These are phyloP conservation scores for Trichonephila clavipes DNA, from an alignment of 1,140 invertebrate genomes.

Conservation along the genomic window DNA sequence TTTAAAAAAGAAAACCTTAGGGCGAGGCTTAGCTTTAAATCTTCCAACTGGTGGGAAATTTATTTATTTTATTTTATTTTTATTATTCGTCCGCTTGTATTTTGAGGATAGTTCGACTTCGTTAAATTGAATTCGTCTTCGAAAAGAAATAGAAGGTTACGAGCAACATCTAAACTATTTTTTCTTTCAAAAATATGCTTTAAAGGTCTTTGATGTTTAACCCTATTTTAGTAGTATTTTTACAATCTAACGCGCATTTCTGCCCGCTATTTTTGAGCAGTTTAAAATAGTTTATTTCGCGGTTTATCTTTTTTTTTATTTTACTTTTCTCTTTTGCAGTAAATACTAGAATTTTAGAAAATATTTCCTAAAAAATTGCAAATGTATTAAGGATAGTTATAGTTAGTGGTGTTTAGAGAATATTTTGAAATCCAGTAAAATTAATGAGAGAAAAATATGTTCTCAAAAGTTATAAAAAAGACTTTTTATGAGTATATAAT, in stretches of 20 bases:
- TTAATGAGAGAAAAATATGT: too few species aligned
- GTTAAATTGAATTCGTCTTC: constrained; percentile 27
- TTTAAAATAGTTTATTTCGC: background rate
- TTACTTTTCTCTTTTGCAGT: background rate
- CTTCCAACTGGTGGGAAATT: constrained; percentile 34
- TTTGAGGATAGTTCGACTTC: constrained; percentile 10
- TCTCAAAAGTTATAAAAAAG: too few species aligned
- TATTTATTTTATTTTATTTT: constrained; percentile 1
- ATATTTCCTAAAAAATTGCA: background rate
- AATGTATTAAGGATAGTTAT: too few species aligned
- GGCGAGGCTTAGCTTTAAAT: constrained; percentile 7
- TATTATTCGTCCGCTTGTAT: constrained; percentile 24
- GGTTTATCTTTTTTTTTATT: background rate
- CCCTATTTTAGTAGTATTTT: background rate
- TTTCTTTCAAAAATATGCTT: background rate
- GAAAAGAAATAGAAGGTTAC: constrained; percentile 17
- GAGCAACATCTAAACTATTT: too few species aligned
- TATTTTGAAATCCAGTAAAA: too few species aligned
- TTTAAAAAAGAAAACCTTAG: background rate
- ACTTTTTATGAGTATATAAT: too few species aligned
- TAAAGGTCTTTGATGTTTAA: constrained; percentile 11
- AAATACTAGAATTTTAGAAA: background rate
- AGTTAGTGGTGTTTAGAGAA: too few species aligned
- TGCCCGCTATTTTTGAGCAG: background rate
- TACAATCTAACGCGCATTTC: background rate